Conservation (phyloP, 2,113 vertebrate genomes). For the Parotia lawesii region DNA sequence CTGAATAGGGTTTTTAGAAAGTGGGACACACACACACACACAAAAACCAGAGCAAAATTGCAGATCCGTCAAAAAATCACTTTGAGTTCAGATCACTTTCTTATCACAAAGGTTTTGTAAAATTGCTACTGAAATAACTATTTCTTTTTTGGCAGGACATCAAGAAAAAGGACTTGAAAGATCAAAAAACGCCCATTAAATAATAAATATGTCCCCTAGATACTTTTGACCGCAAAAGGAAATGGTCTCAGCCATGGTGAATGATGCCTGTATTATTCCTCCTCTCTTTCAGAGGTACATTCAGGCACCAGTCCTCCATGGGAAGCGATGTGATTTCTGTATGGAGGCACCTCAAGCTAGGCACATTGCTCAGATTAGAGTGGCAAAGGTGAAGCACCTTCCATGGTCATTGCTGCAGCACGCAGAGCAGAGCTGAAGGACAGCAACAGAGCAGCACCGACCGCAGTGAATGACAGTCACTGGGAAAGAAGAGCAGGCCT, state of each 20-base stretch:
- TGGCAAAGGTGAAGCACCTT: not conserved
- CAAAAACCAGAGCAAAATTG: not conserved
- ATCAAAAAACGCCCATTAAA: not conserved
- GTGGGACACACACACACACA: not conserved
- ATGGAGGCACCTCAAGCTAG: rapidly evolving
- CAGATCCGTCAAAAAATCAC: not conserved
- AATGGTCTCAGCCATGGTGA: not conserved
- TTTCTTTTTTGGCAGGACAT: not conserved
- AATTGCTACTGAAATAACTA: not conserved
- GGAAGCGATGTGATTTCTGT: not conserved
- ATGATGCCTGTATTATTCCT: not conserved
- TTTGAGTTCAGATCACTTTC: not conserved
- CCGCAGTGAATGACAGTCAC: rapidly evolving
- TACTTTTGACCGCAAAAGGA: not conserved
- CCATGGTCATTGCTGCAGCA: not conserved
- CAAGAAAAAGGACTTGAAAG: not conserved
- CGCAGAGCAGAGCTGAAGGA: not conserved
- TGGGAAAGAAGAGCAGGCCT: not conserved
- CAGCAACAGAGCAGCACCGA: not conserved
- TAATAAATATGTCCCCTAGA: not conserved
- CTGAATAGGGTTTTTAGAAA: not conserved
- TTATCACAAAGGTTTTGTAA: not conserved
- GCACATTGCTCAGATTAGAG: not conserved
- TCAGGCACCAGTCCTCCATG: rapidly evolving
- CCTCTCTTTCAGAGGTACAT: not conserved